These are phyloP conservation scores for Nymphicus hollandicus DNA, from an alignment of 2,113 vertebrate genomes.

Conservation along the genomic window DNA sequence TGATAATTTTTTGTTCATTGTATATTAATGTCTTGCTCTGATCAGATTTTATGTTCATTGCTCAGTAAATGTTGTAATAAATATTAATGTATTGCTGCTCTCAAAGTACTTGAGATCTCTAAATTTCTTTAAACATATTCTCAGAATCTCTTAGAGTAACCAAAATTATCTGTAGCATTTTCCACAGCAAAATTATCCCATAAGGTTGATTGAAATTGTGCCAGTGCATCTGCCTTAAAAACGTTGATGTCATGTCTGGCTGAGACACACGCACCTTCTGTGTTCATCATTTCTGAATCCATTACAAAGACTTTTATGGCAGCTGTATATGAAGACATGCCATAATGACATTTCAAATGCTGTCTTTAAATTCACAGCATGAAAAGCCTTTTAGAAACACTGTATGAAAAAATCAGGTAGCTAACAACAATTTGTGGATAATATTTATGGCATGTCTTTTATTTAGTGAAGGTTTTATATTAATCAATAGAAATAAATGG, in stretches of 20 bases:
- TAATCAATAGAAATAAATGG: not conserved
- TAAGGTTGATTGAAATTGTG: slow-evolving; percentile 49
- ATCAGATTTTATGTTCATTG: not conserved
- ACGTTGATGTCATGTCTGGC: slow-evolving; percentile 45
- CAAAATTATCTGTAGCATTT: slow-evolving; percentile 42
- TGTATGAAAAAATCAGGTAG: not conserved
- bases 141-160: not conserved
- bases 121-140: slow-evolving; percentile 11
- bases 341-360: slow-evolving; percentile 63
- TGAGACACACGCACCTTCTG: not conserved
- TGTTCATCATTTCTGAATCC: slow-evolving; percentile 34
- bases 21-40: not conserved
- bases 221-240: slow-evolving; percentile 41
- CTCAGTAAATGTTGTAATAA: slow-evolving; percentile 8
- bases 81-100: slow-evolving; percentile 39
- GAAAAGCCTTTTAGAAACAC: slow-evolving; percentile 50
- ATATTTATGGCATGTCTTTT: not conserved
- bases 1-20: not conserved
- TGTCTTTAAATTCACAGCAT: slow-evolving; percentile 55
- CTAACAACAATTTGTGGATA: not conserved
- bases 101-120: not conserved
- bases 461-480: not conserved
- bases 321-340: slow-evolving; percentile 43
- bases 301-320: slow-evolving; percentile 52
- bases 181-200: not conserved